A percentile compares a stretch with the other conserved stretches of the same genome.
Evolutionary conservation across 2,797 vertebrate genomes (phyloP).

Genomic region (Smutsia temminckii): DNA sequence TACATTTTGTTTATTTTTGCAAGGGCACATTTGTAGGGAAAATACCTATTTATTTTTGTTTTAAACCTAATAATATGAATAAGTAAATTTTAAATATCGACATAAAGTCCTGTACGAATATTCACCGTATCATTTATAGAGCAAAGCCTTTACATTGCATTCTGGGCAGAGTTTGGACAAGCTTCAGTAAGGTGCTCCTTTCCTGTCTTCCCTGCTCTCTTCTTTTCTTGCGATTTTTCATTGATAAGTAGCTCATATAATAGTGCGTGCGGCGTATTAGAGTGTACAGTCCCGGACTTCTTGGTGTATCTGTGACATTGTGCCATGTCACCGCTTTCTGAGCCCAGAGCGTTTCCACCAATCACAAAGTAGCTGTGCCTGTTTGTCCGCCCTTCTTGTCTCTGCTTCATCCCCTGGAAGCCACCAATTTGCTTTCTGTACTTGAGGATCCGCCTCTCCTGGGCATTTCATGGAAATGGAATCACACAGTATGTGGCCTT

Average conservation of each 20-base stretch:
- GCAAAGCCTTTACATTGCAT: neutral
- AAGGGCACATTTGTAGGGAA: neutral
- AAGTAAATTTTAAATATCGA: neutral
- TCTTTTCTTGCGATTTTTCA: neutral
- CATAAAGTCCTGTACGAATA: neutral
- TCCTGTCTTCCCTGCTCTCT: neutral
- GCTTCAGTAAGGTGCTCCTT: no score
- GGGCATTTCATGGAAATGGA: neutral
- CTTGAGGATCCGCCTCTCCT: neutral
- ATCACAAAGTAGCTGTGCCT: neutral
- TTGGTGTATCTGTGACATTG: accelerated
- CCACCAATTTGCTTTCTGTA: neutral
- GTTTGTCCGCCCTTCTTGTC: no score
- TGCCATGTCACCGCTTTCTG: neutral
- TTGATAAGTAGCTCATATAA: neutral
- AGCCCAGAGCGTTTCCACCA: neutral
- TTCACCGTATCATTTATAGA: neutral
- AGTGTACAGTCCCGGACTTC: neutral
- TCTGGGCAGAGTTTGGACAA: neutral
- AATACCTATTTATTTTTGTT: neutral
- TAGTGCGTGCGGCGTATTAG: accelerated
- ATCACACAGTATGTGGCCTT: neutral
- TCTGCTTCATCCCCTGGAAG: neutral
- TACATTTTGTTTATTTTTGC: neutral
- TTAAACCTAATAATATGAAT: neutral